Conservation (phyloP, 2,888 invertebrate species). For the Chloroclystis v-ata region DNA sequence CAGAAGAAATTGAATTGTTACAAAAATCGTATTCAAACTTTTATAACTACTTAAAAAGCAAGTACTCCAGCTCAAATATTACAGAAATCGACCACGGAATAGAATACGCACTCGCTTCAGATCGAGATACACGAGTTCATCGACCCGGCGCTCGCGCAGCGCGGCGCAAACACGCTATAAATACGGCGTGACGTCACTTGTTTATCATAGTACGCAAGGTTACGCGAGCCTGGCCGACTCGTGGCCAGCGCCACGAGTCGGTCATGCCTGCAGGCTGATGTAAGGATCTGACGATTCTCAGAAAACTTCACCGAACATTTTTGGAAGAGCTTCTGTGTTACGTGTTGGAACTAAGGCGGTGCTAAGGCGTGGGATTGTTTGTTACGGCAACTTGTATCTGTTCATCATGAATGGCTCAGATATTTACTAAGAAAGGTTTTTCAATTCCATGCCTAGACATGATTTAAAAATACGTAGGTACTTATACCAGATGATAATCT, state of each 20-base stretch:
- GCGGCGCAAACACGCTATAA: slow-evolving; percentile 59
- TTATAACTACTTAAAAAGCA: slow-evolving; percentile 5
- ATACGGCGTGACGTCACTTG: slow-evolving; percentile 74
- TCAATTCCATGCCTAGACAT: too few species aligned
- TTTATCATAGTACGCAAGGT: slow-evolving; percentile 75
- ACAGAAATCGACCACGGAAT: slow-evolving; percentile 23
- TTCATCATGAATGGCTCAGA: too few species aligned
- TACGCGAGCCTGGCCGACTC: too few species aligned
- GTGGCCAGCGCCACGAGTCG: slow-evolving; percentile 45
- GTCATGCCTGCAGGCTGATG: slow-evolving; percentile 36
- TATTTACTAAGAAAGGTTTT: too few species aligned
- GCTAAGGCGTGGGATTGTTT: too few species aligned
- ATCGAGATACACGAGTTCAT: slow-evolving; percentile 56
- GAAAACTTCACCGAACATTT: too few species aligned
- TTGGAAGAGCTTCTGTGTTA: too few species aligned
- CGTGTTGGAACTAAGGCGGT: too few species aligned
- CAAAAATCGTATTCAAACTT: neutral
- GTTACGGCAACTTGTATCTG: too few species aligned
- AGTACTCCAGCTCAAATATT: slow-evolving; percentile 16
- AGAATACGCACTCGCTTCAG: slow-evolving; percentile 37
- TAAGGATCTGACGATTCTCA: slow-evolving; percentile 8
- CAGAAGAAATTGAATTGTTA: neutral
- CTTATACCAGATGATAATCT: too few species aligned
- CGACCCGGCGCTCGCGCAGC: slow-evolving; percentile 61
- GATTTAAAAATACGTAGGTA: too few species aligned